These are phyloP conservation scores for Brienomyrus longianalis DNA, from an alignment of 2,113 vertebrate species.

Conservation along the genomic window DNA sequence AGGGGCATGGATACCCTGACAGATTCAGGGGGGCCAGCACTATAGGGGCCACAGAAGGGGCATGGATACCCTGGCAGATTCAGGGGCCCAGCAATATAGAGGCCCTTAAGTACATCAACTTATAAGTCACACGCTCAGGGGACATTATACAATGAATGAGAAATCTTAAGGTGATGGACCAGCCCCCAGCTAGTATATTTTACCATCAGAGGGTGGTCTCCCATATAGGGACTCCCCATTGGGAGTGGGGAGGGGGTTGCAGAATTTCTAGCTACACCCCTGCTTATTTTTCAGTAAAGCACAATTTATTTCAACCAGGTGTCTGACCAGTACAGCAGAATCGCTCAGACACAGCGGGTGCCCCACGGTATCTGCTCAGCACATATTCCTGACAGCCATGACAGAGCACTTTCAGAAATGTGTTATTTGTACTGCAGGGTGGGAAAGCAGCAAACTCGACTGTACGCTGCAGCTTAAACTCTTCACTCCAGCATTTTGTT, in stretches of 20 bases:
- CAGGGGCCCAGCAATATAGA: background rate
- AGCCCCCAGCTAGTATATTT: background rate
- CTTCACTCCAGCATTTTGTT: background rate
- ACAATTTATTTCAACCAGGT: background rate
- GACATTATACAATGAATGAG: background rate
- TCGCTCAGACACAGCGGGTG: background rate
- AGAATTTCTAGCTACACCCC: background rate
- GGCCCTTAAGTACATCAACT: background rate
- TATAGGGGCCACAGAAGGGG: background rate
- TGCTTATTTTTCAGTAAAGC: background rate
- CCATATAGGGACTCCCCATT: background rate
- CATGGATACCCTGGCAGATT: background rate
- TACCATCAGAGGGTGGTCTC: background rate
- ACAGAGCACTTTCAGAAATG: background rate
- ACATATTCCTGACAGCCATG: background rate
- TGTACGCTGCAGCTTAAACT: background rate
- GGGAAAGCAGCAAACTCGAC: background rate
- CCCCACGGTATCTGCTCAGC: background rate
- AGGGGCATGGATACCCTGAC: too few relatives aligned
- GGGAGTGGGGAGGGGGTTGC: background rate
- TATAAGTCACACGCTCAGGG: background rate
- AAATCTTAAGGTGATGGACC: background rate
- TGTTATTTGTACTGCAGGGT: background rate
- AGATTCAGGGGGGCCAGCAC: too few relatives aligned
- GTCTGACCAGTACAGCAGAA: background rate